Evolutionary conservation across 1,140 invertebrate genomes (phyloP).

Genomic region (Aethina tumida): DNA sequence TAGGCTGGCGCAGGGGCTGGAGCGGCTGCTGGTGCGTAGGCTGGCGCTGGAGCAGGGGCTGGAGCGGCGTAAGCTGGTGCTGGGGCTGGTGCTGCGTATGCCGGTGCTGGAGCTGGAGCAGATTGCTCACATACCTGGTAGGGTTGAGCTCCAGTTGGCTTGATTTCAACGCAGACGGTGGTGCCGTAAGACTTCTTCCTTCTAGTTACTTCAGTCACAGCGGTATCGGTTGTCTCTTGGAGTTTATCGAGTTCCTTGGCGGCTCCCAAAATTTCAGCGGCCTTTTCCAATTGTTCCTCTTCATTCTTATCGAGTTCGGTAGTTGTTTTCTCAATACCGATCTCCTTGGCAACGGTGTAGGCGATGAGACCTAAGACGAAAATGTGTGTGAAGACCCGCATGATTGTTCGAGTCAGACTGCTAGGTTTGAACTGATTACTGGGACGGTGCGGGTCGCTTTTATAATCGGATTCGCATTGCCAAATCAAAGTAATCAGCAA

Average conservation of each 20-base stretch:
- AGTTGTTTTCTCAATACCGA: neutral
- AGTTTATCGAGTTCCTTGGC: neutral
- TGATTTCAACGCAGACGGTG: slow-evolving; percentile 35
- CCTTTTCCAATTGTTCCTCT: neutral
- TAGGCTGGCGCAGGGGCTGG: slow-evolving; percentile 5
- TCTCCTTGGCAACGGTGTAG: slow-evolving; percentile 2
- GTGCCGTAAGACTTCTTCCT: slow-evolving; percentile 33
- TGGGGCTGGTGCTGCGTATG: slow-evolving; percentile 8
- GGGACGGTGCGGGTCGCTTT: neutral
- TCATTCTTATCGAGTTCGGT: neutral
- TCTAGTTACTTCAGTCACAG: slow-evolving; percentile 11
- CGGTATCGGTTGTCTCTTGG: slow-evolving; percentile 12
- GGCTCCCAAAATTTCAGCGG: neutral
- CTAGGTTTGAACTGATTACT: neutral
- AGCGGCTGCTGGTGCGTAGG: neutral
- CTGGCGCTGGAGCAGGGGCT: slow-evolving; percentile 9
- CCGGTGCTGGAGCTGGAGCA: slow-evolving; percentile 7
- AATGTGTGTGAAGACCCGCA: no score
- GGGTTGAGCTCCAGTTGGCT: slow-evolving; percentile 28
- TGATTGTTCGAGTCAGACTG: neutral
- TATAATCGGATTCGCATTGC: no score
- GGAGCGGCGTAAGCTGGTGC: slow-evolving; percentile 8
- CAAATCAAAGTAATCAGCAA: no score
- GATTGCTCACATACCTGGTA: slow-evolving; percentile 33
- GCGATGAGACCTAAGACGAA: no score